Evolutionary conservation across 2,113 vertebrate genomes (phyloP), one percentile per base, ranked within the genome.

Genomic region (Lepus timidus): DNA sequence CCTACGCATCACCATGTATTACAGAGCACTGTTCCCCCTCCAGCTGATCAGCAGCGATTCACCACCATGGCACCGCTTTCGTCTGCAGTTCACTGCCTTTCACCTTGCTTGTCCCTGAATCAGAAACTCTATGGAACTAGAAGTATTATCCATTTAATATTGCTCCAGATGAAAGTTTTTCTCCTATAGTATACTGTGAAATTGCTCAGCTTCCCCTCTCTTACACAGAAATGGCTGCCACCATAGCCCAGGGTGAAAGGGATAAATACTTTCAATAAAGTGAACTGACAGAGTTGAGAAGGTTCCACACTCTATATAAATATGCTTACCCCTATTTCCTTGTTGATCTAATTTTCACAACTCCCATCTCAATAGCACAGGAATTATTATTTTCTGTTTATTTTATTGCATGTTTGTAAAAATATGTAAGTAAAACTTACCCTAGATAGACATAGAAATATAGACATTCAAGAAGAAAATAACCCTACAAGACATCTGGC

Each of bases 321-420:
- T 92, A 44, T 87, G 14, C 85, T 85, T 91, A 52, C 79, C 88
- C 44, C 44, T 27, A 64, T 92, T 90, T 96, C 61, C 65, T 96
- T 33, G 23, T 61, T 84, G 76, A 19, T 95, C 70, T 82, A 65
- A 84, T 87, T 79, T 52, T 75, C 65, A 90, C 36, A 44, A 19
- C 61, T 90, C 23, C 22, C 22, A 70, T 14, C 70, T 52, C 62
- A 70, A 25, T 3, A 81, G 13, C 49, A 73, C 13, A 92, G 14
- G 67, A 67, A 7, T 70, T 76, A 49, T 65, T 82, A 3, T 86
- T 91, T 92, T 88, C 49, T 12, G 11, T 55, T 16, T 68, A 64
- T 84, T 94, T 93, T 87, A 90, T 67, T 39, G 4, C 4, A 74
- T 55, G 36, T 73, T 11, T 13, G 2, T 82, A 67, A 82, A 82